Percentiles rank a stretch among this genome's conserved stretches.
phyloP scores from a whole-genome alignment of 2,113 vertebrate species.

The Australoheros scitulus region DNA sequence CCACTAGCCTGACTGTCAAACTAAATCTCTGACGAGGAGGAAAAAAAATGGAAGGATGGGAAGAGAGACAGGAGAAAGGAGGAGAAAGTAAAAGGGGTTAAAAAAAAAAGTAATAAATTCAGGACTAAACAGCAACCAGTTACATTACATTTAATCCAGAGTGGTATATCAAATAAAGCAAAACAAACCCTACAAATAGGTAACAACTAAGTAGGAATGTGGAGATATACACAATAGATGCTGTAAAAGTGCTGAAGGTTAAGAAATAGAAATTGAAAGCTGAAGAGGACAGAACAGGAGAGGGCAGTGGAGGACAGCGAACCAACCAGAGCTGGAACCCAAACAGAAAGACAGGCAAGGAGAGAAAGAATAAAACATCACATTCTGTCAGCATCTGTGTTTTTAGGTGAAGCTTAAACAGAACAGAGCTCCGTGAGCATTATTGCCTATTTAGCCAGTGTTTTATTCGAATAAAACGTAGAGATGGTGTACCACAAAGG shows the following conservation, averaged over 20 bases:
- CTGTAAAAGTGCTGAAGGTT: neutral
- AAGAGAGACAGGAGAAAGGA: neutral
- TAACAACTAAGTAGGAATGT: neutral
- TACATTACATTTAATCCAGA: neutral
- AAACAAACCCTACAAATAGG: neutral
- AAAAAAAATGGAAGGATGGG: slow-evolving; percentile 1
- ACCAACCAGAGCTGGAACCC: slow-evolving; percentile 34
- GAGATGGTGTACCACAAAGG: neutral
- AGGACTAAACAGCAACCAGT: neutral
- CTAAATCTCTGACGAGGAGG: slow-evolving; percentile 44
- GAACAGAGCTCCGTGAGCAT: neutral
- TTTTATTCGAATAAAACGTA: neutral
- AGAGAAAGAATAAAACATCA: neutral
- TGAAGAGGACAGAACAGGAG: slow-evolving; percentile 54
- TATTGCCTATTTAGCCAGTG: neutral
- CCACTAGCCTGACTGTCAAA: slow-evolving; percentile 61
- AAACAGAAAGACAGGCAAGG: neutral
- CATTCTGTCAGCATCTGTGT: neutral
- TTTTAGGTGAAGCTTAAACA: neutral
- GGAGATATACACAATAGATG: neutral
- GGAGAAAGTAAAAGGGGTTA: neutral
- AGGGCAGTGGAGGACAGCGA: slow-evolving; percentile 74
- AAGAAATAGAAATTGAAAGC: neutral
- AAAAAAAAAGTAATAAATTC: neutral
- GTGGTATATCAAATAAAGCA: neutral